Conservation (phyloP, 2,797 vertebrate genomes). For the Tolypeutes matacus region DNA sequence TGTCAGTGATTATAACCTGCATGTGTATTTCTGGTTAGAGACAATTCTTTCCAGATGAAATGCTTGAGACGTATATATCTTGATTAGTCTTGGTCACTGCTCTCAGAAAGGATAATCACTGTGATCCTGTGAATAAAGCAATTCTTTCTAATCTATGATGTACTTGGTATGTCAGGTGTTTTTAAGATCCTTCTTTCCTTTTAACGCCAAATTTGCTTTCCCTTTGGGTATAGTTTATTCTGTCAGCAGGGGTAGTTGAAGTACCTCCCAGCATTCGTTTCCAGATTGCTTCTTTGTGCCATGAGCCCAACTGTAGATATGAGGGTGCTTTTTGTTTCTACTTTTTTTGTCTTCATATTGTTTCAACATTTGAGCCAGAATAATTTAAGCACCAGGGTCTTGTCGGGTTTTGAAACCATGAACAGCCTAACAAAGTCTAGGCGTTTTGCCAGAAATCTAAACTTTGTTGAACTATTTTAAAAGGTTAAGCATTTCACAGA, state of each 20-base stretch:
- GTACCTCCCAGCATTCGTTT: not conserved
- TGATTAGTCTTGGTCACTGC: not conserved
- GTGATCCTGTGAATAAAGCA: not conserved
- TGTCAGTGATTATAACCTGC: not conserved
- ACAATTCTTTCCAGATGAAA: not conserved
- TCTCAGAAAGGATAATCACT: not conserved
- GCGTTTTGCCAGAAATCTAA: constrained; percentile 90
- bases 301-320: constrained; percentile 45
- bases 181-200: not conserved
- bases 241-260: not conserved
- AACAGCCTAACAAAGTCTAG: constrained; percentile 87
- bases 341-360: constrained; percentile 67
- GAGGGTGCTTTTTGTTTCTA: constrained; percentile 47
- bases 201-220: not conserved
- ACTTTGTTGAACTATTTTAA: constrained; percentile 89
- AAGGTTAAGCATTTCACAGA: constrained; percentile 95
- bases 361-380: constrained; percentile 80
- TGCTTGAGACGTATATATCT: not conserved
- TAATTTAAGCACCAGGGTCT: constrained; percentile 80
- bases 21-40: not conserved
- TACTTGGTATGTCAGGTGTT: not conserved
- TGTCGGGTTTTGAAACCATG: constrained; percentile 76
- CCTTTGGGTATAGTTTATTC: not conserved
- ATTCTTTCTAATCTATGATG: not conserved
- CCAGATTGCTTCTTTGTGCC: constrained; percentile 56